Base-by-base conservation (phyloP, 2,113 vertebrate genomes). In the Thamnaconus septentrionalis region DNA sequence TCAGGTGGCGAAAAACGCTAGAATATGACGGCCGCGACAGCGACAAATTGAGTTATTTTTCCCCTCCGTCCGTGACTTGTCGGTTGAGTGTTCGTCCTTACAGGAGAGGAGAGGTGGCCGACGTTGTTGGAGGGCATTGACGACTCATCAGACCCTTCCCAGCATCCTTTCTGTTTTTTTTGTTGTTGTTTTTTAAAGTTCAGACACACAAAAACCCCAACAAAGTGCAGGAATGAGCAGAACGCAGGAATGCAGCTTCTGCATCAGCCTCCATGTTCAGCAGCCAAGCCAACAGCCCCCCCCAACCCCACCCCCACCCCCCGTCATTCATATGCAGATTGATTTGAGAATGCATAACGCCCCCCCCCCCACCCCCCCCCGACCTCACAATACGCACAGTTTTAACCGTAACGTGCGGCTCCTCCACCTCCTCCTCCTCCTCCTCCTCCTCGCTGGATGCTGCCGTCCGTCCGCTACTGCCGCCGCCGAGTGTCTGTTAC, bases 401-500 rank as follows among this genome's bases (percentile, higher is more conserved):
- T 86, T 80, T 73, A 75, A 74, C 74, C 55, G 11, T 7, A 71
- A 80, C 76, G 18, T 31, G 18, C 18, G 18, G 18, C 18, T 31
- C 18, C 18, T 31, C 18, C 18, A 31, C 18, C 18, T 31, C 18
- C 18, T 31, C 18, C 18, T 31, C 18, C 18, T 31, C 18, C 18
- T 31, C 18, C 18, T 31, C 18, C 18, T 31, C 18, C 1, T 31
- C 75, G 71, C 85, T 80, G 79, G 85, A 83, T 87, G 84, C 86
- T 88, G 81, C 86, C 58, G 72, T 75, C 18, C 84, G 84, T 81
- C 85, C 86, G 88, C 90, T 85, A 54, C 18, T 70, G 90, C 86
- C 78, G 90, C 86, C 78, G 88, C 82, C 83, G 82, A 91, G 91
- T 89, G 84, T 77, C 86, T 86, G 83, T 93, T 93, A 88, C 91